Base-by-base conservation (phyloP, 2,113 vertebrate genomes). In the Strix uralensis region DNA sequence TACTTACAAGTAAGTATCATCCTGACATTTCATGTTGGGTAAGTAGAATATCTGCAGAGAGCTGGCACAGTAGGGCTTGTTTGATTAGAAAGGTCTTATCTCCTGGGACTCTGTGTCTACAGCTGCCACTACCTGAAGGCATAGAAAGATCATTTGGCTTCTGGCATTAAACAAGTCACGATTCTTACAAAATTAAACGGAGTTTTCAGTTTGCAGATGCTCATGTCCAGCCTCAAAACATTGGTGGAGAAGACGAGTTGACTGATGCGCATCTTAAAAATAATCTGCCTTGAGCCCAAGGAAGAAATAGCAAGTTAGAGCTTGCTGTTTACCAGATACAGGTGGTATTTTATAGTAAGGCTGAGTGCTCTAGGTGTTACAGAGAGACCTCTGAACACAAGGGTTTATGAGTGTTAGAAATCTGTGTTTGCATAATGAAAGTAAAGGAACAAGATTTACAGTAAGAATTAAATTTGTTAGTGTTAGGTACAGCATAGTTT, bases 1-100 rank as follows among this genome's bases (percentile, higher is more conserved):
- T 97, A 99, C 99, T 46, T 99, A 99, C 98, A 99, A 99, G 99
- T 99, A 98, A 99, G 99, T 97, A 95, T 94, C 63, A 88, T 74
- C 57, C 86, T 88, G 86, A 87, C 66, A 61, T 97, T 96, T 96
- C 55, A 3, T 34, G 25, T 93, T 88, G 70, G 72, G 78, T 96
- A 97, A 97, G 89, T 92, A 96, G 92, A 95, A 83, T 77, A 91
- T 70, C 72, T 97, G 26, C 47, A 71, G 83, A 86, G 44, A 89
- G 55, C 86, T 79, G 81, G 63, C 81, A 75, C 58, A 80, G 40
- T 34, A 81, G 47, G 30, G 7, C 67, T 93, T 86, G 65, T 84
- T 88, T 89, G 70, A 66, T 91, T 70, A 72, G 80, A 63, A 93
- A 81, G 81, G 82, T 92, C 59, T 91, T 74, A 42, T 23, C 77